These are phyloP conservation scores for Anthoptus insignis DNA, from an alignment of 2,888 invertebrate species.

Conservation along the genomic window DNA sequence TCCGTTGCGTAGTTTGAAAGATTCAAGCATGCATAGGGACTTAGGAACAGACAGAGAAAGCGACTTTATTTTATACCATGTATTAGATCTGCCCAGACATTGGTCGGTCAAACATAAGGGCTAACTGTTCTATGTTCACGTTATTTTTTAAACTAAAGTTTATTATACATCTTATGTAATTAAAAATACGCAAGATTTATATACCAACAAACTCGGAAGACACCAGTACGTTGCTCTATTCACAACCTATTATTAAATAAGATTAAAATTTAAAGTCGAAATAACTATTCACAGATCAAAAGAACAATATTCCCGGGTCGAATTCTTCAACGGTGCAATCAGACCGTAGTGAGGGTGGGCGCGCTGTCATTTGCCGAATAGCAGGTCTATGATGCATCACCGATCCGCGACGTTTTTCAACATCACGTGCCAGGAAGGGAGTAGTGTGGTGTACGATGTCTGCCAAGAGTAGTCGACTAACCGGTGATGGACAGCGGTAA, in stretches of 20 bases:
- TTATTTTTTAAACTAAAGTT: too few species aligned
- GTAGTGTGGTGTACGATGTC: not conserved
- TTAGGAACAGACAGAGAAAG: too few species aligned
- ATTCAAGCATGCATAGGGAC: too few species aligned
- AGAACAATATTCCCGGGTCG: not conserved
- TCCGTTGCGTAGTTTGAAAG: too few species aligned
- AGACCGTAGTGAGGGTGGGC: not conserved
- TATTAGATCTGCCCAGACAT: too few species aligned
- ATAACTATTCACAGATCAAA: not conserved
- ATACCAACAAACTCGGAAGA: not conserved
- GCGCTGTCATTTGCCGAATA: not conserved
- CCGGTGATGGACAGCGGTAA: not conserved
- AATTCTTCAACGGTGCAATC: constrained; percentile 2
- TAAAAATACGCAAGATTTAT: too few species aligned
- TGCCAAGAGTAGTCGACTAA: not conserved
- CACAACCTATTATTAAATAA: not conserved
- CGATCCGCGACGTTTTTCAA: constrained; percentile 1
- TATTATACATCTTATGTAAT: too few species aligned
- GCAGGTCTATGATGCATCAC: constrained; percentile 6
- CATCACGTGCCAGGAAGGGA: not conserved
- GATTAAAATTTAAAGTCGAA: not conserved
- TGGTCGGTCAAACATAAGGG: too few species aligned
- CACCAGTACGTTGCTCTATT: not conserved
- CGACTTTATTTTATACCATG: too few species aligned
- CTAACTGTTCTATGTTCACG: too few species aligned